A percentile compares a stretch with the other conserved stretches of the same genome.
phyloP scores from a whole-genome alignment of 2,113 vertebrate species.

The Dromas ardeola region DNA sequence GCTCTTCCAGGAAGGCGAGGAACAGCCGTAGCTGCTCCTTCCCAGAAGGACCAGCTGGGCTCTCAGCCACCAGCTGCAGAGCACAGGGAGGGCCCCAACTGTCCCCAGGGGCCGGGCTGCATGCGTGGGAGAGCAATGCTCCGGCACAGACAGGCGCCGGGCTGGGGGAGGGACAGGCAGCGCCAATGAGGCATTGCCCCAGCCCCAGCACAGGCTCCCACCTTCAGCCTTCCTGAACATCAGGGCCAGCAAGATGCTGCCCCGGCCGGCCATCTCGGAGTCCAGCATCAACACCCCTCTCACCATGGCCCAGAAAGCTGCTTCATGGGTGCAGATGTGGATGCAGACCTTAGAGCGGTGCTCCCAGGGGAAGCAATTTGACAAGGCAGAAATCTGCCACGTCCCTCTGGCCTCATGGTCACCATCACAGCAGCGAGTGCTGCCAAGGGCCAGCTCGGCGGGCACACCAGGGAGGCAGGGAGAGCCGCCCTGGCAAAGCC shows the following conservation, averaged over 20 bases:
- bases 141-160: rapidly evolving
- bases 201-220: neutral
- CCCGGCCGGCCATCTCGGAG: rapidly evolving
- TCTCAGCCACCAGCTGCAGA: neutral
- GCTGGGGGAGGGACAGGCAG: neutral
- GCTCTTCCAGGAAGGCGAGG: neutral
- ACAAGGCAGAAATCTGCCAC: rapidly evolving
- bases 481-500: rapidly evolving
- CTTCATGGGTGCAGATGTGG: neutral
- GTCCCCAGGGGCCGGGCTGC: neutral
- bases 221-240: rapidly evolving
- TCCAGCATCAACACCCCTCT: rapidly evolving
- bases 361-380: neutral
- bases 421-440: neutral
- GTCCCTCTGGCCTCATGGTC: neutral
- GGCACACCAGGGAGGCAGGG: neutral
- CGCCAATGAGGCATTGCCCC: rapidly evolving
- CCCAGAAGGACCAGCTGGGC: neutral
- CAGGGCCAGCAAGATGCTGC: too few species aligned
- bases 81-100: neutral
- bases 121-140: neutral
- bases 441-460: neutral
- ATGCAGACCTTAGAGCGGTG: neutral
- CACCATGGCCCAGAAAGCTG: rapidly evolving
- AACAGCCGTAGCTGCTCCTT: neutral